Conservation (phyloP, 35 echinoderm and acorn worm genomes). For the Amphiura filiformis region DNA sequence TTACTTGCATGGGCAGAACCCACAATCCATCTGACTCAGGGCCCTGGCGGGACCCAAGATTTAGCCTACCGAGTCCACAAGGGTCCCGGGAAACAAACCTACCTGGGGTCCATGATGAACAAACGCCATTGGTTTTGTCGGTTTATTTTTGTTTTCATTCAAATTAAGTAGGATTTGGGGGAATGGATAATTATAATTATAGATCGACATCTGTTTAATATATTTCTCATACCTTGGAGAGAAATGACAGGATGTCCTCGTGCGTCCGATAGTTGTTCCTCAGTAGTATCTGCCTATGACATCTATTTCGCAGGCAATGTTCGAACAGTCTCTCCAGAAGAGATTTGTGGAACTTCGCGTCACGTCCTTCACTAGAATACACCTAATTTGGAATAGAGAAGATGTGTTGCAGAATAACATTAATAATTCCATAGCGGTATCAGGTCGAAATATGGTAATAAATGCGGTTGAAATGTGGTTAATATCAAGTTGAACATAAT, state of each 20-base stretch:
- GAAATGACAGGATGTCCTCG: slow-evolving; percentile 59
- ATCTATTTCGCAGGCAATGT: slow-evolving; percentile 14
- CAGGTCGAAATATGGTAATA: too few species aligned
- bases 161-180: too few species aligned
- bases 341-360: slow-evolving; percentile 60
- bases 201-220: too few species aligned
- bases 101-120: too few species aligned
- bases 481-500: neutral
- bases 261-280: slow-evolving; percentile 64
- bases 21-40: too few species aligned
- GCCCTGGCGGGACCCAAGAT: too few species aligned
- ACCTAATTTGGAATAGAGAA: slow-evolving; percentile 68
- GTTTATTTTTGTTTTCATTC: too few species aligned
- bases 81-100: too few species aligned
- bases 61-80: too few species aligned
- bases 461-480: neutral
- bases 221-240: slow-evolving; percentile 25
- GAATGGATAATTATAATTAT: too few species aligned
- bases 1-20: too few species aligned
- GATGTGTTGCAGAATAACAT: neutral
- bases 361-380: slow-evolving; percentile 32
- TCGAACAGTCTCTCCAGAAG: slow-evolving; percentile 65
- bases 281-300: slow-evolving; percentile 34
- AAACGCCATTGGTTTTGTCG: too few species aligned
- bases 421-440: neutral